Percentiles rank a stretch among this genome's conserved stretches.
Evolutionary conservation across 2,797 vertebrate species (phyloP).

Genomic region (Leptodactylus fallax): DNA sequence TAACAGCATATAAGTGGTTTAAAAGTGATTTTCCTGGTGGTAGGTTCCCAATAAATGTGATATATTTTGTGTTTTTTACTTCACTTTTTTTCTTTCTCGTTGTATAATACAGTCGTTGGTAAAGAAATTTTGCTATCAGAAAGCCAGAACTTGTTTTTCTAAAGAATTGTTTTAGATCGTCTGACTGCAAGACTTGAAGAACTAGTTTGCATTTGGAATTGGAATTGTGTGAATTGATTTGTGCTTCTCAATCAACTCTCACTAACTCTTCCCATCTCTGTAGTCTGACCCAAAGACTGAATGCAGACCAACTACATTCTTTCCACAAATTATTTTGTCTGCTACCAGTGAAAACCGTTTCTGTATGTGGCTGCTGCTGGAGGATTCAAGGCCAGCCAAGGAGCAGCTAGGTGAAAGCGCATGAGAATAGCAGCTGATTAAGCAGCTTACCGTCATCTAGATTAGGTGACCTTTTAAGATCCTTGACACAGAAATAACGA

Average conservation of each 20-base stretch:
- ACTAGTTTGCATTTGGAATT: not conserved
- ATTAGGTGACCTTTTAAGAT: constrained; percentile 60
- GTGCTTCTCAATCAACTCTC: not conserved
- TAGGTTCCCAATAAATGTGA: too few species aligned
- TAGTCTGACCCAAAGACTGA: not conserved
- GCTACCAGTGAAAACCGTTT: not conserved
- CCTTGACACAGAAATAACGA: constrained; percentile 57
- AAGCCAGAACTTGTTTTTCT: not conserved
- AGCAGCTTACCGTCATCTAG: constrained; percentile 55
- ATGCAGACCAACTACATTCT: not conserved
- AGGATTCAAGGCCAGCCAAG: constrained; percentile 34
- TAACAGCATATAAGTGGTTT: too few species aligned
- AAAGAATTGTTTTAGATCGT: not conserved
- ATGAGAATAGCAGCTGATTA: constrained; percentile 57
- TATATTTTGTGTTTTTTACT: too few species aligned
- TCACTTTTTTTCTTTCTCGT: too few species aligned
- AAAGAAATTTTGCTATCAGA: too few species aligned
- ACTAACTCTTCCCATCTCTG: not conserved
- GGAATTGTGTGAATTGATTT: not conserved
- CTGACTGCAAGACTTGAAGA: not conserved
- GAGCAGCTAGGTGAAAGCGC: constrained; percentile 50
- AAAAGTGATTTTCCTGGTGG: too few species aligned
- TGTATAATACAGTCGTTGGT: too few species aligned
- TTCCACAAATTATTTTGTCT: not conserved
- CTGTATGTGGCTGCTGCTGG: not conserved